Evolutionary conservation across 2,797 vertebrate species (phyloP).

Genomic region (Chiloscyllium punctatum): DNA sequence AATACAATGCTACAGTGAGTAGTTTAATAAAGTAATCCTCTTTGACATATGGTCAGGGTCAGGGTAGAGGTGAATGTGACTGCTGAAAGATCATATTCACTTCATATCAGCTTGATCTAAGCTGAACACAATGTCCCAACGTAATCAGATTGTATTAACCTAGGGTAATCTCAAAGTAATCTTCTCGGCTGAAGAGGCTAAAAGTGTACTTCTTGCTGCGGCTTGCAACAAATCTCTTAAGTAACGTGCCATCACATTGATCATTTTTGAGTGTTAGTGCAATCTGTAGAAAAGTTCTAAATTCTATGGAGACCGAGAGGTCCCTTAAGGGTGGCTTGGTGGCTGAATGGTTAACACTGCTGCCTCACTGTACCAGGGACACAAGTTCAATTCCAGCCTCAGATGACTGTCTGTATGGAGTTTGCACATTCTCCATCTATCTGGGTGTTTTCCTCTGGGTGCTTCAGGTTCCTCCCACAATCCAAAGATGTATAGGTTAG

Average conservation of each 20-base stretch:
- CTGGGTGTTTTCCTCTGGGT: too few species aligned
- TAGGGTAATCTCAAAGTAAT: not conserved
- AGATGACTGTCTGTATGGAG: too few species aligned
- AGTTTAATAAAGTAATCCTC: not conserved
- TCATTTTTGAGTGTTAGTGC: not conserved
- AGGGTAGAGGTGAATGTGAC: not conserved
- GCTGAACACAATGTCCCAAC: not conserved
- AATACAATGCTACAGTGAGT: not conserved
- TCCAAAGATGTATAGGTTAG: too few species aligned
- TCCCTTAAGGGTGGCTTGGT: too few species aligned
- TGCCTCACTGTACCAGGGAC: too few species aligned
- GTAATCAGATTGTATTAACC: slow-evolving; percentile 13
- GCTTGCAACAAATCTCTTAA: not conserved
- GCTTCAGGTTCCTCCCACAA: too few species aligned
- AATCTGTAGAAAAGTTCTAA: not conserved
- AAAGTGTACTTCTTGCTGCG: not conserved
- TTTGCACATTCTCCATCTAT: too few species aligned
- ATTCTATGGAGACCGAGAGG: not conserved
- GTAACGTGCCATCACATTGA: too few species aligned
- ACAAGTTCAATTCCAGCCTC: too few species aligned
- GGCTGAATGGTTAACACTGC: too few species aligned
- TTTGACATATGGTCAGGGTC: not conserved
- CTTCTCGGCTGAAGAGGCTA: not conserved
- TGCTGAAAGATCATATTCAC: slow-evolving; percentile 24
- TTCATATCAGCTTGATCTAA: slow-evolving; percentile 18